A percentile compares a stretch with the other conserved stretches of the same genome.
Conservation (phyloP, 2,888 invertebrate genomes). For the Leptopilina syphax region DNA sequence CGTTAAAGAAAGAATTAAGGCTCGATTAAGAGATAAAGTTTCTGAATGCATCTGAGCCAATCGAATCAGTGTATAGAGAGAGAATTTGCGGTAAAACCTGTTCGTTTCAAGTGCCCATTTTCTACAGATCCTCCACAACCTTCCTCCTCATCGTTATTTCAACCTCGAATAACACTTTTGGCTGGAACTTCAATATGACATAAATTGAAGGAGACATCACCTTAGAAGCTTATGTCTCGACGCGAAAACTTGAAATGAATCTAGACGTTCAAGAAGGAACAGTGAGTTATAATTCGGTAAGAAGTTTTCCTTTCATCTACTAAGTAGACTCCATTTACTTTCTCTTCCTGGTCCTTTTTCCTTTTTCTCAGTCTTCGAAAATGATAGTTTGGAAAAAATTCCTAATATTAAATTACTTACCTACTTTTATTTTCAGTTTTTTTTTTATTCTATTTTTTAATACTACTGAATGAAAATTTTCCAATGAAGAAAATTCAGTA, state of each 20-base stretch:
- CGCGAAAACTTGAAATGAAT: slow-evolving; percentile 49
- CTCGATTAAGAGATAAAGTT: slow-evolving; percentile 24
- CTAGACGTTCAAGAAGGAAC: slow-evolving; percentile 36
- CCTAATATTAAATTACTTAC: too few species aligned
- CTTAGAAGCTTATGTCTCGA: slow-evolving; percentile 34
- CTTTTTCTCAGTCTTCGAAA: not conserved
- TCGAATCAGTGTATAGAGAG: slow-evolving; percentile 23
- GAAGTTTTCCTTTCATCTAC: slow-evolving; percentile 43
- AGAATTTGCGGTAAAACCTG: slow-evolving; percentile 7
- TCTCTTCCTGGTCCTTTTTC: not conserved
- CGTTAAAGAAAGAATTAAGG: slow-evolving; percentile 10
- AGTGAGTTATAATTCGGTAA: slow-evolving; percentile 51
- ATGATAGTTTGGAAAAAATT: not conserved
- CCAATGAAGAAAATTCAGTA: too few species aligned
- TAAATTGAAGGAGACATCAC: slow-evolving; percentile 48
- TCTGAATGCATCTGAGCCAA: slow-evolving; percentile 10
- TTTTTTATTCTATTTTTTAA: too few species aligned
- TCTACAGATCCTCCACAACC: not conserved
- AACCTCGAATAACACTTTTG: slow-evolving; percentile 42
- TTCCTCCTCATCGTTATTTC: slow-evolving; percentile 38
- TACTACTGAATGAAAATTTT: too few species aligned
- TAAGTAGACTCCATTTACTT: slow-evolving; percentile 30
- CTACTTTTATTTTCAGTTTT: too few species aligned
- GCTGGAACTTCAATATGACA: slow-evolving; percentile 38
- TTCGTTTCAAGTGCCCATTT: slow-evolving; percentile 12